Base-by-base conservation (phyloP, 2,888 invertebrate genomes). In the Biston betularia region DNA sequence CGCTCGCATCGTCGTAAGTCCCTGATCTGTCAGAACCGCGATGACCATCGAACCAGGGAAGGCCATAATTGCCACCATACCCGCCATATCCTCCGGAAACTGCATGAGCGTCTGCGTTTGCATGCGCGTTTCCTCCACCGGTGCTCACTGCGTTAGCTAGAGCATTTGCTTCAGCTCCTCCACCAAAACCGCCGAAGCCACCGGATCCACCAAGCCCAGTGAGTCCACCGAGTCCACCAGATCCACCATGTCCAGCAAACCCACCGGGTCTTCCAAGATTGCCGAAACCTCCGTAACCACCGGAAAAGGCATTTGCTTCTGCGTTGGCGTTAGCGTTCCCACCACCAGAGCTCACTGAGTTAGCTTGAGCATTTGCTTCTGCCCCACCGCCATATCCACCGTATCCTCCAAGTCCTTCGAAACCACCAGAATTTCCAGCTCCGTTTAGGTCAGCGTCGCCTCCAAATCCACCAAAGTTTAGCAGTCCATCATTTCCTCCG, bases 111-210 rank as follows among this genome's bases (percentile, higher is more conserved):
- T 54, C 59, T 8, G 34, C 57, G 15, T 56, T 69, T 9, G 67
- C 58, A 10, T 33, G n/a, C 24, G 11, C 15, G 12, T 34, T 50
- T 50, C 50, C 50, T 33, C 50, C 50, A 50, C 50, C 50, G n/a
- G 33, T 52, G 10, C 46, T 54, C 3, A 64, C 62, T 11, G 63
- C 53, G n/a, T 63, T 61, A 10, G 69, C 63, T 10, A 59, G 33
- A 64, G 72, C 68, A 14, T 63, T 55, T 6, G 73, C 68, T 45
- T 73, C 59, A 24, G 78, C 77, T 50, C 67, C 59, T 6, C 79
- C 77, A 33, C 73, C 69, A 11, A 53, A 58, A 14, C 69, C 72
- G 24, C 75, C 80, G 14, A 57, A 65, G 2, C 72, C 69, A 0
- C 72, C 74, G 14, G 14, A 33, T 35, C 14, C 35, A 12, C 35